Evolutionary conservation across 2,888 invertebrate genomes (phyloP).

Genomic region (Meta bourneti): DNA sequence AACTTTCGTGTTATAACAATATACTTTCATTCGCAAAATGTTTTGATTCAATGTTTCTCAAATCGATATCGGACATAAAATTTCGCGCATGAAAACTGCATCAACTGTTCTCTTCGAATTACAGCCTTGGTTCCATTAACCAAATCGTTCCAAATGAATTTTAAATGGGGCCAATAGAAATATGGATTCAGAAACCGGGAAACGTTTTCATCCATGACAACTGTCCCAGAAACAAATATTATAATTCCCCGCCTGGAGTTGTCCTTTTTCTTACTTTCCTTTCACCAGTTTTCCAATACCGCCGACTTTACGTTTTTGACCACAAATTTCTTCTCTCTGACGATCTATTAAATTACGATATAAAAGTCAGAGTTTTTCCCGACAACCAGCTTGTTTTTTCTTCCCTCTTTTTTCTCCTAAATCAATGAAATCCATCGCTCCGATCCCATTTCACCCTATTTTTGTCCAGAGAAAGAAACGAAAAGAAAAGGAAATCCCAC

Average conservation of each 20-base stretch:
- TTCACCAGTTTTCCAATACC: constrained; percentile 42
- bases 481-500: constrained; percentile 2
- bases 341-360: constrained; percentile 66
- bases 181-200: background rate
- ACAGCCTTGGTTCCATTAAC: background rate
- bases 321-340: constrained; percentile 45
- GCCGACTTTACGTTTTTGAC: constrained; percentile 46
- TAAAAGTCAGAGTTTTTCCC: constrained; percentile 46
- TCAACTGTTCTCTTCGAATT: background rate
- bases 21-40: no score
- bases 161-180: background rate
- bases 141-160: background rate
- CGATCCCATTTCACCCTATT: constrained; percentile 48
- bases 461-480: constrained; percentile 26
- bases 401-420: constrained; percentile 9
- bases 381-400: background rate
- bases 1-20: no score
- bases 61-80: background rate
- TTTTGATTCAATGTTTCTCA: background rate
- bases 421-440: constrained; percentile 49
- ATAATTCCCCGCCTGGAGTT: background rate
- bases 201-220: background rate
- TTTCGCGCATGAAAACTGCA: background rate
- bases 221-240: background rate
- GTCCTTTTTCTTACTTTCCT: background rate